Base-by-base conservation (phyloP, 2,113 vertebrate genomes). In the Tyrannus savana region DNA sequence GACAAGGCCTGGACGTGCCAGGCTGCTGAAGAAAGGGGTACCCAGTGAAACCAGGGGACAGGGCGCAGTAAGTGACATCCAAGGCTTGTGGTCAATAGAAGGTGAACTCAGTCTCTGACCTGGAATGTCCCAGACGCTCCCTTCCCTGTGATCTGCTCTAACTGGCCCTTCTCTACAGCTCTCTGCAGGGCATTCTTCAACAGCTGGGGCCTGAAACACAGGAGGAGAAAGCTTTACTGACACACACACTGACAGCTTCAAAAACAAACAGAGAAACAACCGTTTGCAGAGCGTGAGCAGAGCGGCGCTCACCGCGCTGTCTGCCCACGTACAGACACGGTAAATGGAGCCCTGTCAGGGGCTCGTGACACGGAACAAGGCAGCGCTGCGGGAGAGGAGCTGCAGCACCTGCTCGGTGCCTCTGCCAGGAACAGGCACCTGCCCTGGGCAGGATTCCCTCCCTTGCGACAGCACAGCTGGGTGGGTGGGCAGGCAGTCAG, bases 101-200 rank as follows among this genome's bases (percentile, higher is more conserved):
- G 68, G 79, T 10, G 64, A 95, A 94, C 58, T 93, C 91, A 58
- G 49, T 90, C 50, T 76, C 98, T 97, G 94, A 99, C 99, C 99
- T 99, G 99, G 97, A 99, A 99, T 28, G 99, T 99, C 62, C 99
- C 99, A 28, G 98, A 98, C 1, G 99, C 99, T 97, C 99, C 99
- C 96, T 99, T 99, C 55, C 99, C 99, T 60, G 99, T 99, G 97
- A 99, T 99, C 93, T 99, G 99, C 95, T 99, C 99, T 98, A 99
- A 97, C 67, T 99, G 98, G 78, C 99, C 99, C 90, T 98, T 99
- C 92, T 99, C 99, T 86, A 99, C 99, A 10, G 99, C 99, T 97
- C 97, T 99, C 96, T 99, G 98, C 95, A 99, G 98, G 89, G 99
- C 99, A 5, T 98, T 98, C 98, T 99, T 99, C 95, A 99, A 96